phyloP scores from a whole-genome alignment of 2,888 invertebrate genomes.

The Acanthosepion lycidas region DNA sequence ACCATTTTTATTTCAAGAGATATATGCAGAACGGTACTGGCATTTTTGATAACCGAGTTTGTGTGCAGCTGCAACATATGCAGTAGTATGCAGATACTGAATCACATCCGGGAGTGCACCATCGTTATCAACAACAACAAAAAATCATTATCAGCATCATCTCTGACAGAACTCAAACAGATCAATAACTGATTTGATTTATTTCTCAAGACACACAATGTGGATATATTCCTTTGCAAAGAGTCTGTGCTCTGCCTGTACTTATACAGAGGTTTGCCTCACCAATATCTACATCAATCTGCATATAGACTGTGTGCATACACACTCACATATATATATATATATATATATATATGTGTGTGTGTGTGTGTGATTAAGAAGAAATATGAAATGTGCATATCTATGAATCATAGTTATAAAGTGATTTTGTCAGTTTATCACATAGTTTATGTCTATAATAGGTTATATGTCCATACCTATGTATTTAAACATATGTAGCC shows the following conservation, averaged over 20 bases:
- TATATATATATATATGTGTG: background rate
- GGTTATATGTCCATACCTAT: too few relatives aligned
- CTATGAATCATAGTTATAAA: too few relatives aligned
- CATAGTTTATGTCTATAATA: too few relatives aligned
- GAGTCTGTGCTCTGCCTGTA: background rate
- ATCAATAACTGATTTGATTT: background rate
- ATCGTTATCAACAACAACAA: background rate
- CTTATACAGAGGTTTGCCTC: background rate
- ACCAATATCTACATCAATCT: background rate
- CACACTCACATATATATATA: background rate
- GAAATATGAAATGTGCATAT: too few relatives aligned
- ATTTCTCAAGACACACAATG: background rate
- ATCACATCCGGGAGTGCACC: background rate
- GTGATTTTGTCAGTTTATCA: too few relatives aligned
- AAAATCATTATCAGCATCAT: background rate
- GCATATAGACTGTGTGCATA: too few relatives aligned
- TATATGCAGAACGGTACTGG: background rate
- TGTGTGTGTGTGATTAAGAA: background rate
- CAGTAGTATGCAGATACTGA: background rate
- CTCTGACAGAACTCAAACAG: background rate
- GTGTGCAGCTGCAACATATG: constrained; percentile 6
- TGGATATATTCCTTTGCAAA: background rate
- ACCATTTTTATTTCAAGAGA: background rate
- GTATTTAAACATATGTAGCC: too few relatives aligned
- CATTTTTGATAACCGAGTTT: background rate